phyloP scores from a whole-genome alignment of 2,888 invertebrate genomes.

The Drosophila pullipes region DNA sequence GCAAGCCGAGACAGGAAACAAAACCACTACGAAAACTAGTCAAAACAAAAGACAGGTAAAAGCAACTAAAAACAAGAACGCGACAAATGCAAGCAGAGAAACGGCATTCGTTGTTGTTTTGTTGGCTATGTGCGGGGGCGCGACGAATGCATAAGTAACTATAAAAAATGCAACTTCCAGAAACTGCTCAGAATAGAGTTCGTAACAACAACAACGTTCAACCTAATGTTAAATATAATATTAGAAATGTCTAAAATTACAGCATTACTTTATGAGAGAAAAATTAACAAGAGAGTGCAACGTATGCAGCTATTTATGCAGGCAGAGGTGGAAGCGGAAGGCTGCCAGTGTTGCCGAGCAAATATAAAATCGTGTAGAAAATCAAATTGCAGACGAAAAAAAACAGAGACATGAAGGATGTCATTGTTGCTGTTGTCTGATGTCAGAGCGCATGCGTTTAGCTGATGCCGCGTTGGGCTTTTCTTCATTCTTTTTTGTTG shows the following conservation, averaged over 20 bases:
- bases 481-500: conserved; percentile 42
- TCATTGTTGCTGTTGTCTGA: conserved; percentile 50
- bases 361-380: conserved; percentile 66
- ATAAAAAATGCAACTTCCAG: conserved; percentile 66
- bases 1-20: conserved; percentile 45
- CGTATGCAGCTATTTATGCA: conserved; percentile 74
- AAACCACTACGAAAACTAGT: conserved; percentile 43
- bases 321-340: conserved; percentile 13
- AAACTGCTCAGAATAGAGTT: conserved; percentile 50
- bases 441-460: conserved; percentile 70
- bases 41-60: conserved; percentile 62
- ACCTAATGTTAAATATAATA: conserved; percentile 68
- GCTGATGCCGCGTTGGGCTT: conserved; percentile 59
- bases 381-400: conserved; percentile 72
- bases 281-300: conserved; percentile 40
- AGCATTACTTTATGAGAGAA: conserved; percentile 19
- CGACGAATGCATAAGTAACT: conserved; percentile 61
- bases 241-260: conserved; percentile 68
- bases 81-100: conserved; percentile 14
- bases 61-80: conserved; percentile 29
- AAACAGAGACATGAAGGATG: conserved; percentile 42
- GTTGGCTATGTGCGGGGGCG: conserved; percentile 49
- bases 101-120: conserved; percentile 11
- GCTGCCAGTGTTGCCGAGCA: conserved; percentile 30
- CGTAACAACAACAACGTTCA: conserved; percentile 44